phyloP scores from a whole-genome alignment of 2,888 invertebrate species.

The Drosophila cyrtoloma region DNA sequence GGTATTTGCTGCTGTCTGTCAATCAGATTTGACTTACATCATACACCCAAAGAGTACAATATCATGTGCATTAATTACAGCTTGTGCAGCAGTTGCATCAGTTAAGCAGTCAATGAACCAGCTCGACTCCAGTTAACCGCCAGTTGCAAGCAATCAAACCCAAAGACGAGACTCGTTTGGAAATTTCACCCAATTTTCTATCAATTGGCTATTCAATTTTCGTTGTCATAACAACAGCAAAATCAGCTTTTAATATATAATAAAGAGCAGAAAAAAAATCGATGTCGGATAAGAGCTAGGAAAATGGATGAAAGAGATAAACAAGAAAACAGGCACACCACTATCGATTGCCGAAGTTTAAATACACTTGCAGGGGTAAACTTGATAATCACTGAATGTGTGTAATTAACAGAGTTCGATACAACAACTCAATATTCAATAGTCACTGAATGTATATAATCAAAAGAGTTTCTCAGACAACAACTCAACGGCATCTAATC shows the following conservation, averaged over 20 bases:
- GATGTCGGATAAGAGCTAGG: constrained; percentile 30
- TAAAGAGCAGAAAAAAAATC: constrained; percentile 30
- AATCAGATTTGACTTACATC: constrained; percentile 64
- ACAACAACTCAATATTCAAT: too few species aligned
- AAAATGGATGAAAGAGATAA: constrained; percentile 10
- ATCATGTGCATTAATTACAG: constrained; percentile 73
- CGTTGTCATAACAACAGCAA: constrained; percentile 62
- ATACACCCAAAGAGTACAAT: constrained; percentile 44
- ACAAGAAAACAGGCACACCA: not conserved
- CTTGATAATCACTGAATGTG: not conserved
- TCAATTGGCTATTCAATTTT: constrained; percentile 67
- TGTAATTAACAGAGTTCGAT: not conserved
- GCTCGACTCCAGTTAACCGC: constrained; percentile 21
- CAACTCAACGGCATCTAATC: not conserved
- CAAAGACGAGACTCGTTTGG: constrained; percentile 14
- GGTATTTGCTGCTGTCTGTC: constrained; percentile 45
- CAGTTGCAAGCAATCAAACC: constrained; percentile 9
- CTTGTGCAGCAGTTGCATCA: constrained; percentile 64
- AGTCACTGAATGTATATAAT: not conserved
- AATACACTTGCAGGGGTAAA: constrained; percentile 11
- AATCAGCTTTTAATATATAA: constrained; percentile 63
- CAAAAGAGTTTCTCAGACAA: not conserved
- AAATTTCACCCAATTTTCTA: constrained; percentile 76
- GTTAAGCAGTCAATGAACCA: constrained; percentile 70
- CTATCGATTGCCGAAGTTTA: not conserved